Evolutionary conservation across 2,888 invertebrate species (phyloP).

Genomic region (Polyommatus iphigenia): DNA sequence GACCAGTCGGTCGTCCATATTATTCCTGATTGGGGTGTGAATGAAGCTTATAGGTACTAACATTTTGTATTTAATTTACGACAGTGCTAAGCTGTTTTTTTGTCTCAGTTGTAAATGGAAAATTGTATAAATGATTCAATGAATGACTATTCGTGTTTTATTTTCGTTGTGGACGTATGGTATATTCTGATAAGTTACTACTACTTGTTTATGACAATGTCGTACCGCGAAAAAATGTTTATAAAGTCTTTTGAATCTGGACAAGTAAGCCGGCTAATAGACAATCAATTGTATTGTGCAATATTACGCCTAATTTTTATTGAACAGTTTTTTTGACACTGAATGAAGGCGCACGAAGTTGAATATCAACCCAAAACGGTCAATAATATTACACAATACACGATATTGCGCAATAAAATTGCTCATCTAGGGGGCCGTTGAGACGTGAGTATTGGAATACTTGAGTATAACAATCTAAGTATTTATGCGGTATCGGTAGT

Average conservation of each 20-base stretch:
- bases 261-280: too few relatives aligned
- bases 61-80: conserved; percentile 64
- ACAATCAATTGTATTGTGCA: too few relatives aligned
- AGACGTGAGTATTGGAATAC: not conserved
- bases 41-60: conserved; percentile 40
- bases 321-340: not conserved
- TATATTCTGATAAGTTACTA: not conserved
- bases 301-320: too few relatives aligned
- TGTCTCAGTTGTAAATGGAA: conserved; percentile 56
- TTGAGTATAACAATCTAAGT: not conserved
- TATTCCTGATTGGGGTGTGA: conserved; percentile 35
- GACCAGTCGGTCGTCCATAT: conserved; percentile 16
- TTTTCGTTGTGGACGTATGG: conserved; percentile 31
- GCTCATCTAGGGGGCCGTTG: too few relatives aligned
- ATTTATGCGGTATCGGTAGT: not conserved
- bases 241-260: too few relatives aligned
- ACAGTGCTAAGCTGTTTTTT: conserved; percentile 64
- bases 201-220: not conserved
- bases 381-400: too few relatives aligned
- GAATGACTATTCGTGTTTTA: conserved; percentile 61
- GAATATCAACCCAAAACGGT: too few relatives aligned
- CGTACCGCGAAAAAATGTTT: not conserved
- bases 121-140: conserved; percentile 59
- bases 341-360: too few relatives aligned
- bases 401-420: too few relatives aligned